Evolutionary conservation across 2,113 vertebrate genomes (phyloP).

Genomic region (Phycodurus eques): DNA sequence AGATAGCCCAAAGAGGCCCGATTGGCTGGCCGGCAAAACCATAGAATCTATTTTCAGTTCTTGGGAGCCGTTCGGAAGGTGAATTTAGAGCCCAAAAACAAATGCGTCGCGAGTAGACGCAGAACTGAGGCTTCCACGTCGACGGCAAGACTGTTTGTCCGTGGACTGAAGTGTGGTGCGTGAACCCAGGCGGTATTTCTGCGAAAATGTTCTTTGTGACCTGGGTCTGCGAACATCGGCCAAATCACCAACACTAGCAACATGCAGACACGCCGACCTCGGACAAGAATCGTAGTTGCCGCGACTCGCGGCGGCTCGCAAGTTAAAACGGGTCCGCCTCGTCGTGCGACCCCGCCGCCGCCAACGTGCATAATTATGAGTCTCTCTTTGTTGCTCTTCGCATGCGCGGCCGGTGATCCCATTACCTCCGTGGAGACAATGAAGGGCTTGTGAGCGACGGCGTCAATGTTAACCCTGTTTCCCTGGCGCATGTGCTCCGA

Average conservation of each 20-base stretch:
- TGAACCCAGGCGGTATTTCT: too few species aligned
- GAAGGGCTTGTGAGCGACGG: slow-evolving; percentile 51
- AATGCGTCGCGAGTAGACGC: too few species aligned
- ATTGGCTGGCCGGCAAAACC: background rate
- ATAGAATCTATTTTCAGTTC: background rate
- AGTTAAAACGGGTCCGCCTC: slow-evolving; percentile 52
- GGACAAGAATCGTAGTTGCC: slow-evolving; percentile 3
- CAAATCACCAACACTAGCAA: slow-evolving; percentile 5
- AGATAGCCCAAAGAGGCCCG: slow-evolving; percentile 16
- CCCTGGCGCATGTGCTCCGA: slow-evolving; percentile 51
- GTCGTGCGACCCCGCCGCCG: slow-evolving; percentile 33
- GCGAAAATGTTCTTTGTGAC: too few species aligned
- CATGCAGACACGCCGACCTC: slow-evolving; percentile 10
- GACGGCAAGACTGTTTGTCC: too few species aligned
- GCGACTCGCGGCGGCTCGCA: slow-evolving; percentile 21
- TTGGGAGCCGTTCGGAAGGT: too few species aligned
- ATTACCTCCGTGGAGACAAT: slow-evolving; percentile 70
- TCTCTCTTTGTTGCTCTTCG: slow-evolving; percentile 51
- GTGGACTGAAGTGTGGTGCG: too few species aligned
- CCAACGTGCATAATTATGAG: slow-evolving; percentile 61
- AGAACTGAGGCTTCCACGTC: too few species aligned
- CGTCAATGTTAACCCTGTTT: slow-evolving; percentile 44
- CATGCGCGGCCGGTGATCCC: slow-evolving; percentile 53
- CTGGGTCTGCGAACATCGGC: too few species aligned
- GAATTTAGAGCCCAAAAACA: too few species aligned